Conservation (phyloP, 2,888 invertebrate species). For the Hyalella azteca region DNA sequence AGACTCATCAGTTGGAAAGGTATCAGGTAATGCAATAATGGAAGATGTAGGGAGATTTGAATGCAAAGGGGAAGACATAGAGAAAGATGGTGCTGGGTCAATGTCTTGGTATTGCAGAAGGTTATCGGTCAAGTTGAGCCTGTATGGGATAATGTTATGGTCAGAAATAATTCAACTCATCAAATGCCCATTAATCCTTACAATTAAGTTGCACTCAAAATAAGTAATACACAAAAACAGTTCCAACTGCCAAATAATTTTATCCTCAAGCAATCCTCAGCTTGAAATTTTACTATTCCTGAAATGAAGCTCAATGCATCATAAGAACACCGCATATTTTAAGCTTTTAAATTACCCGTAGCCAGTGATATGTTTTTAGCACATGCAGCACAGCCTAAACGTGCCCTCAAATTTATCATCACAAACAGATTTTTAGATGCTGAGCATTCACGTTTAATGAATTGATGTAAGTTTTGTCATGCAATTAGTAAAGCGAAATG, state of each 20-base stretch:
- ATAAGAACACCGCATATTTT: not conserved
- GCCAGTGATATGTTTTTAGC: too few relatives aligned
- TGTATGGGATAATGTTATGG: slow-evolving; percentile 37
- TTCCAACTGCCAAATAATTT: not conserved
- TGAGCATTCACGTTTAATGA: too few relatives aligned
- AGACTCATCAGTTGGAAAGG: not conserved
- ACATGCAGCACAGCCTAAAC: too few relatives aligned
- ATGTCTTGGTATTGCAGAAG: slow-evolving; percentile 38
- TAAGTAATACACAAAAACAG: not conserved
- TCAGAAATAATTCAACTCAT: slow-evolving; percentile 29
- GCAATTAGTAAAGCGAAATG: too few relatives aligned
- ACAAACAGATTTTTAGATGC: too few relatives aligned
- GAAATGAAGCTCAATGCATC: not conserved
- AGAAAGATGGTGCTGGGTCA: slow-evolving; percentile 39
- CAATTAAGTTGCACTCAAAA: slow-evolving; percentile 12
- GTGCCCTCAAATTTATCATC: too few relatives aligned
- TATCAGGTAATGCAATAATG: not conserved
- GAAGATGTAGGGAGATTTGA: slow-evolving; percentile 26
- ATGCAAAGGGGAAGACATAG: slow-evolving; percentile 32
- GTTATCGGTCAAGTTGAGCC: slow-evolving; percentile 41
- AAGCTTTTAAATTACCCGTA: too few relatives aligned
- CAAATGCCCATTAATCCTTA: slow-evolving; percentile 25
- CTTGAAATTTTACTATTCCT: not conserved
- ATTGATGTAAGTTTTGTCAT: too few relatives aligned
- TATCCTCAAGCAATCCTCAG: slow-evolving; percentile 32